A percentile compares a stretch with the other conserved stretches of the same genome.
Conservation (phyloP, 1,140 invertebrate species). For the Trichomalopsis sarcophagae region DNA sequence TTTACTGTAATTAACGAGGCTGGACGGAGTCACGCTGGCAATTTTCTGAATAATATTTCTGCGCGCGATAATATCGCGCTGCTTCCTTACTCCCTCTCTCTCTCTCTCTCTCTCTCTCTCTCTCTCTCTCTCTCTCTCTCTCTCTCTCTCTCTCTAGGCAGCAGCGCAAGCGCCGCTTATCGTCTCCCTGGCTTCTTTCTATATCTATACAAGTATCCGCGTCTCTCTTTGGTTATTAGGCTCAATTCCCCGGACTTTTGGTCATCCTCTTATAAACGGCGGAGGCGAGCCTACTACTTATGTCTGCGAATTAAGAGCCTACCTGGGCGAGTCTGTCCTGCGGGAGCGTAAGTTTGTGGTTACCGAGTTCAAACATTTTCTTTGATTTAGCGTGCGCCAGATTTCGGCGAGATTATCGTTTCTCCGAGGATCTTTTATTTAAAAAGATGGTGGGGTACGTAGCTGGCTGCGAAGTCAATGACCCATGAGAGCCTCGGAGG, state of each 20-base stretch:
- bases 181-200: neutral
- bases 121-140: neutral
- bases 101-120: conserved; percentile 1
- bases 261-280: neutral
- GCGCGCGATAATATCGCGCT: conserved; percentile 71
- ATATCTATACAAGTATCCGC: neutral
- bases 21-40: conserved; percentile 73
- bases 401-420: neutral
- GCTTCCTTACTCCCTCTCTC: conserved; percentile 4
- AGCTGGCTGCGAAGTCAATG: neutral
- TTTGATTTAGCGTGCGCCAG: conserved; percentile 31
- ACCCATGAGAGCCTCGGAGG: too few species aligned
- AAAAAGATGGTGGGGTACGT: neutral
- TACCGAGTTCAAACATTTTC: conserved; percentile 53
- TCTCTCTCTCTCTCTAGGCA: too few species aligned
- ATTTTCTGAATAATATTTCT: conserved; percentile 76
- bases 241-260: neutral
- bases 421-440: neutral
- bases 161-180: neutral
- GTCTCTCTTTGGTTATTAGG: neutral
- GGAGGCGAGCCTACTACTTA: neutral
- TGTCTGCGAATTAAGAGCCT: conserved; percentile 35
- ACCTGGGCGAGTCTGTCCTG: neutral
- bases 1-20: conserved; percentile 76
- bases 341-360: conserved; percentile 40